Percentiles rank a stretch among this genome's conserved stretches.
Evolutionary conservation across 37 sponge, comb jelly and placozoan species (phyloP).

Genomic region (Oopsacas minuta): DNA sequence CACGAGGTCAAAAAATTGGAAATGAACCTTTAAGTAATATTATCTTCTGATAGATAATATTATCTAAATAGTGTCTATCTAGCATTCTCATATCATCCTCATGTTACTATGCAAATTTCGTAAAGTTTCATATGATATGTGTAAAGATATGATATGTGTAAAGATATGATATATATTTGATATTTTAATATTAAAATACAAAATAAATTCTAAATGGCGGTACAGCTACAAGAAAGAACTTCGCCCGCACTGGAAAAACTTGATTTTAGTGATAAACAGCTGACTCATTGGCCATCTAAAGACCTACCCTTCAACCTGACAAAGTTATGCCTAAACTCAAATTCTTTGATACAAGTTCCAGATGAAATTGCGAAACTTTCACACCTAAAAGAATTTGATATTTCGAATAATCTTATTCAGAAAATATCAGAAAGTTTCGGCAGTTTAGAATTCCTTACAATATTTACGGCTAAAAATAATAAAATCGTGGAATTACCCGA

Average conservation of each 20-base stretch:
- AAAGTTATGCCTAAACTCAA: neutral
- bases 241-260: too few relatives aligned
- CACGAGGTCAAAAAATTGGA: too few relatives aligned
- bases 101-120: too few relatives aligned
- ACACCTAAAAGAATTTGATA: neutral
- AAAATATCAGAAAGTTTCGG: neutral
- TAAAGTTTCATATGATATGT: too few relatives aligned
- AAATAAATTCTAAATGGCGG: neutral
- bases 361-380: neutral
- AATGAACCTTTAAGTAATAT: too few relatives aligned
- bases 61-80: too few relatives aligned
- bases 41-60: too few relatives aligned
- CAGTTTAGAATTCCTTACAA: neutral
- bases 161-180: neutral
- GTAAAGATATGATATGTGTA: neutral
- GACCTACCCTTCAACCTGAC: neutral
- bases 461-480: constrained; percentile 20
- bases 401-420: neutral
- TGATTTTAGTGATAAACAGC: neutral
- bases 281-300: neutral
- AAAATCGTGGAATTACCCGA: constrained; percentile 31
- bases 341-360: neutral
- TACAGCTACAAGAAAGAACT: neutral
- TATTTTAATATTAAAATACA: neutral
- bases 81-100: too few relatives aligned